Conservation (phyloP, 2,797 vertebrate species). For the Catamblyrhynchus diadema region DNA sequence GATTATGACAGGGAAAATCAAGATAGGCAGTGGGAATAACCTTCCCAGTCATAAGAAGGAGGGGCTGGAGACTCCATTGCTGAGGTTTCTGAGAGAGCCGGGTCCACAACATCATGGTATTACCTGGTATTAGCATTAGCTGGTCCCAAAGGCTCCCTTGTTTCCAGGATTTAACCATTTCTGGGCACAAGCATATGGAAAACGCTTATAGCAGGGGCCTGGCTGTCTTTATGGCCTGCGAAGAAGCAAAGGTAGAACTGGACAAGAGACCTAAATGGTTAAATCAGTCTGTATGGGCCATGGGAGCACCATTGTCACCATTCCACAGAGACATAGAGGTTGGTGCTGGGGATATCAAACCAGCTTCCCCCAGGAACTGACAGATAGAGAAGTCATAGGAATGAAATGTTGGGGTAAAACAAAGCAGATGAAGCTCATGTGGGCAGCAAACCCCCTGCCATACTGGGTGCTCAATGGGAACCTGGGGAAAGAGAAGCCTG, state of each 20-base stretch:
- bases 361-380: background rate
- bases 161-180: background rate
- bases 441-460: background rate
- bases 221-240: fast-evolving
- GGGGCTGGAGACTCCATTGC: background rate
- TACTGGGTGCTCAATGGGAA: background rate
- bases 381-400: background rate
- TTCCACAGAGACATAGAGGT: background rate
- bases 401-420: background rate
- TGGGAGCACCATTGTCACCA: background rate
- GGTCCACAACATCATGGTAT: background rate
- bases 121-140: background rate
- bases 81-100: fast-evolving
- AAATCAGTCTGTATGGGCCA: background rate
- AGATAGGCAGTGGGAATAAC: background rate
- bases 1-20: background rate
- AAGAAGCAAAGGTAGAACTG: background rate
- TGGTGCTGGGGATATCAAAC: background rate
- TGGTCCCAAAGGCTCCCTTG: background rate
- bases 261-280: background rate
- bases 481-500: background rate
- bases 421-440: background rate
- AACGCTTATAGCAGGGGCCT: background rate
- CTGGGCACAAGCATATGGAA: background rate
- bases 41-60: background rate